Base-by-base conservation (phyloP, 2,888 invertebrate genomes). In the Pollenia labialis region DNA sequence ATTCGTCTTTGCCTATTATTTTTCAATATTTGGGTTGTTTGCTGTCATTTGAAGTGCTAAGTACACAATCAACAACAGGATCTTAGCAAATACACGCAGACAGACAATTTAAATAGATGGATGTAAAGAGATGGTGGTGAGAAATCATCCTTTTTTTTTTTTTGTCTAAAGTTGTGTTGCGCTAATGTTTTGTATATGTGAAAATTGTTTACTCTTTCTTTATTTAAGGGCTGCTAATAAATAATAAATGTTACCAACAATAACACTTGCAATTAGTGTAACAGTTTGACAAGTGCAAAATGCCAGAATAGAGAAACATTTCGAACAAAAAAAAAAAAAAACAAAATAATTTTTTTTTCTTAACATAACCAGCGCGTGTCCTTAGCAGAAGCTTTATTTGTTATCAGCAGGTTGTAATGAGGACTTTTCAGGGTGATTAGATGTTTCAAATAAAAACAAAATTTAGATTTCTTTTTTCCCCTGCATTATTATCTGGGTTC, bases 141-240 rank as follows among this genome's bases (percentile, higher is more conserved):
- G 48, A 12, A 58, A 48, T 14, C 32, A 0, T 56, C 42, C 54
- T 62, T 64, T 52, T 14, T 16, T 52, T 14, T 16, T 32, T 40
- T 16, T 71, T n/a, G 1, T 69, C 32, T 32, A 32, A 32, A 32
- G 32, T 32, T 32, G 32, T 44, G 64, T 74, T 66, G 23, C 18
- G 44, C 14, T 12, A 18, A 40, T 40, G 40, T 42, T 10, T 62
- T 62, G 62, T 60, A n/a, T n/a, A n/a, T n/a, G 14, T 7, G 7
- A 18, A 81, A 40, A 16, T 16, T 40, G 8, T 66, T 58, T 72
- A 46, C 76, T 32, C 32, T 83, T 68, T 60, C 32, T 81, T 62
- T 54, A 62, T 76, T 84, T 87, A 87, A 87, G 87, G 87, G 87
- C 87, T 87, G 85, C 85, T 87, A 87, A 87, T 87, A 87, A 87